Conservation (phyloP, 1,140 invertebrate genomes). For the Diploscapter pachys region DNA sequence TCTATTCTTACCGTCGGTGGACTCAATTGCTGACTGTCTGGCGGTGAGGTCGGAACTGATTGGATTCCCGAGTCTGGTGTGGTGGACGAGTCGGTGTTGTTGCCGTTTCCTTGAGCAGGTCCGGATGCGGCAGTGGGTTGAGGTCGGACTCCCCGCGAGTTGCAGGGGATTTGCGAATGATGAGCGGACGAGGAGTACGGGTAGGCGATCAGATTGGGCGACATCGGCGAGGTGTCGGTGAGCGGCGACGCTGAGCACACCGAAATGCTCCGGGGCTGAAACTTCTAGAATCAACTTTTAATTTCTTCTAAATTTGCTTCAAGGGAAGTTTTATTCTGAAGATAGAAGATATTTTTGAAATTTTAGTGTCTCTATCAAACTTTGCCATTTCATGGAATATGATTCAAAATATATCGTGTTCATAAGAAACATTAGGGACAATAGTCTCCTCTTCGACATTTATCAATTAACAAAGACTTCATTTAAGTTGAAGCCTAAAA, state of each 20-base stretch:
- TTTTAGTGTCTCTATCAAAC: no score
- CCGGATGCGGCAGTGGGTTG: not conserved
- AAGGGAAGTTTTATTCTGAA: no score
- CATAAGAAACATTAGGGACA: no score
- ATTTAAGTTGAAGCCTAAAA: no score
- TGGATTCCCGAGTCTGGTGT: conserved; percentile 42
- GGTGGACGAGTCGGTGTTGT: conserved; percentile 13
- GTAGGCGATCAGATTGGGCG: conserved; percentile 5
- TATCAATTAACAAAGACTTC: no score
- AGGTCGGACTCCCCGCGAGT: no score
- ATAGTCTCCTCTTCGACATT: no score
- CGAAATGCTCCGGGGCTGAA: conserved; percentile 11
- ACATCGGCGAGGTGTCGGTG: conserved; percentile 15
- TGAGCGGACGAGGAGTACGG: not conserved
- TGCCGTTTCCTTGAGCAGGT: not conserved
- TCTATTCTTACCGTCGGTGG: conserved; percentile 22
- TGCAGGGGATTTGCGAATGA: not conserved
- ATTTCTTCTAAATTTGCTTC: no score
- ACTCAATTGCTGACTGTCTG: conserved; percentile 23
- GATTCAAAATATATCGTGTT: no score
- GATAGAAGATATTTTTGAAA: no score
- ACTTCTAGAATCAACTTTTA: not conserved
- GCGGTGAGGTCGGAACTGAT: conserved; percentile 34
- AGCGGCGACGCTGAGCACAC: conserved; percentile 15
- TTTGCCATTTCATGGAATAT: no score